Evolutionary conservation across 2,888 invertebrate species (phyloP).

Genomic region (Andricus curvator): DNA sequence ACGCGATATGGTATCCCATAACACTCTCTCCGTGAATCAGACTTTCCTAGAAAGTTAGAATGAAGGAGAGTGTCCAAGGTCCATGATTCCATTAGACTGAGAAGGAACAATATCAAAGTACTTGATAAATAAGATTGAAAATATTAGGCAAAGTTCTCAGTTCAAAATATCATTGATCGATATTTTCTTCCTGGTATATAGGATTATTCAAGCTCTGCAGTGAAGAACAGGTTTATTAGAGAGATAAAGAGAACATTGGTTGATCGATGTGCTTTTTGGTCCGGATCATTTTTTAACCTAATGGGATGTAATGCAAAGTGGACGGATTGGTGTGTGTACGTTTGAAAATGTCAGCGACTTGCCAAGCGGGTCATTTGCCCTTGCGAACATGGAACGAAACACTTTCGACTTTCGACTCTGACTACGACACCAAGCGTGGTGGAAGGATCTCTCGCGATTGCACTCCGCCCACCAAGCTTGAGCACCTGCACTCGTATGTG

Average conservation of each 20-base stretch:
- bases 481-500: constrained; percentile 9
- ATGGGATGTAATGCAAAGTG: constrained; percentile 24
- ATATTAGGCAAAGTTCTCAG: neutral
- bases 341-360: constrained; percentile 57
- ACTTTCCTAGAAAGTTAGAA: constrained; percentile 36
- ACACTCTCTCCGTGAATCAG: constrained; percentile 24
- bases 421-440: constrained; percentile 22
- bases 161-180: neutral
- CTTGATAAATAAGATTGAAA: neutral
- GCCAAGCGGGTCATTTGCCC: constrained; percentile 55
- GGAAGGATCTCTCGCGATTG: constrained; percentile 35
- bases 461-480: constrained; percentile 30
- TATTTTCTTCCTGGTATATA: neutral
- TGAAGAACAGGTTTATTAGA: neutral
- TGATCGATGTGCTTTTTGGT: neutral
- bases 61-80: constrained; percentile 6
- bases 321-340: constrained; percentile 34
- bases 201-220: neutral
- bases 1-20: constrained; percentile 21
- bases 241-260: neutral
- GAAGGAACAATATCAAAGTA: neutral
- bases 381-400: constrained; percentile 50
- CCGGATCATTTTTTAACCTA: neutral
- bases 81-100: neutral
- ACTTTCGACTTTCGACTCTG: constrained; percentile 52